Evolutionary conservation across 1,140 invertebrate genomes (phyloP), one percentile per base, ranked within the genome.

Genomic region (Cydia splendana): DNA sequence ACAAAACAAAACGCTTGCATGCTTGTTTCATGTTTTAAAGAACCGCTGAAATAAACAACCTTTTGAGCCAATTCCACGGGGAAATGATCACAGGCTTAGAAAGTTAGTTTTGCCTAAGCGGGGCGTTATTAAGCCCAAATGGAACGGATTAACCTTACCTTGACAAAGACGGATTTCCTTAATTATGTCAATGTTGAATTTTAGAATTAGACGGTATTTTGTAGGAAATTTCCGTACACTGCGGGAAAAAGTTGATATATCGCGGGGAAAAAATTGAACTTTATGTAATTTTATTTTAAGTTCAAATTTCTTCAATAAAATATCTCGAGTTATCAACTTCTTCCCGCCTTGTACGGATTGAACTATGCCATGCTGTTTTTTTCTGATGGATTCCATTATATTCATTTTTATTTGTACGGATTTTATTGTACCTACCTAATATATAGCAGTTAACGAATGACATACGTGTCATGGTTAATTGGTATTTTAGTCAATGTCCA

Each of bases 101-200:
- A 62, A 62, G 57, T 62, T 62, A 62, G 57, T 62, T 62, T 62
- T 62, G 20, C 20, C 57, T 62, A 62, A 62, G 57, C 20, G 57
- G 20, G 9, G 20, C 57, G 57, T 62, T 62, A 62, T 62, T 62
- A 62, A 62, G 57, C 57, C 57, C 57, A 24, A 62, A 62, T 62
- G 57, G 57, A 62, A 62, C 57, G 57, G 57, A 62, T 62, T 62
- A 24, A 62, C 15, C 57, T 62, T 20, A 62, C 57, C 57, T 62
- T 62, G 57, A 62, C 57, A 62, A 62, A 62, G 57, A 62, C 57
- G 57, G 57, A 62, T 62, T 62, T 62, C 57, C 57, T 20, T 62
- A 62, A 62, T 62, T 24, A 62, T 62, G 57, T 62, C 18, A 62
- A 62, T 62, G 57, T 62, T 62, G 57, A 24, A 62, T 62, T 24